A percentile compares a stretch with the other conserved stretches of the same genome.
phyloP scores from a whole-genome alignment of 2,888 invertebrate genomes.

The Germaria angustata region DNA sequence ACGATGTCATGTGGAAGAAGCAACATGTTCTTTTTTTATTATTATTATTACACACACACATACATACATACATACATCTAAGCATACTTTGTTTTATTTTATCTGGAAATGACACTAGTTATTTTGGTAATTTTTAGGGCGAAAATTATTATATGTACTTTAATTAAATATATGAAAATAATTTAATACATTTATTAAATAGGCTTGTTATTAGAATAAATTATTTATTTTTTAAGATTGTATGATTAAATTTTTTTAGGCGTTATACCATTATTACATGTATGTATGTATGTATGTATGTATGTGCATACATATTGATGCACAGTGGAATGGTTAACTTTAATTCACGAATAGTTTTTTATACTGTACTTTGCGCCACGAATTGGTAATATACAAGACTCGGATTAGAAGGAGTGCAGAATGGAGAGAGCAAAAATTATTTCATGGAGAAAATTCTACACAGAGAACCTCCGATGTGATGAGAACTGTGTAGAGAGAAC shows the following conservation, averaged over 20 bases:
- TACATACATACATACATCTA: too few relatives aligned
- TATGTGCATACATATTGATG: too few relatives aligned
- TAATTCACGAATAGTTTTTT: too few relatives aligned
- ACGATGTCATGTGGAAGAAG: conserved; percentile 7
- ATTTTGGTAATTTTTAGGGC: neutral
- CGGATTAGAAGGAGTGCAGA: too few relatives aligned
- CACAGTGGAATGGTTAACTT: too few relatives aligned
- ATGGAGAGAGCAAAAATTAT: too few relatives aligned
- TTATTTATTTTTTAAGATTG: neutral
- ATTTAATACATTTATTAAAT: conserved; percentile 13
- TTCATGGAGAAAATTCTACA: too few relatives aligned
- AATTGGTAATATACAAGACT: too few relatives aligned
- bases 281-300: neutral
- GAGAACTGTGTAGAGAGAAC: too few relatives aligned
- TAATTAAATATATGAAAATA: neutral
- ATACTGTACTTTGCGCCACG: too few relatives aligned
- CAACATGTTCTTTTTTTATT: conserved; percentile 34
- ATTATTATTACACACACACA: neutral
- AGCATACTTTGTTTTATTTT: neutral
- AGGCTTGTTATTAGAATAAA: conserved; percentile 29
- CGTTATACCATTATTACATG: conserved; percentile 22
- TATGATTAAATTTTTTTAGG: neutral
- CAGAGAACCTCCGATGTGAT: too few relatives aligned
- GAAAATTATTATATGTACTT: conserved; percentile 14
- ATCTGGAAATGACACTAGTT: conserved; percentile 29